Conservation (phyloP, 1,140 invertebrate species). For the Sycophaga agraensis region DNA sequence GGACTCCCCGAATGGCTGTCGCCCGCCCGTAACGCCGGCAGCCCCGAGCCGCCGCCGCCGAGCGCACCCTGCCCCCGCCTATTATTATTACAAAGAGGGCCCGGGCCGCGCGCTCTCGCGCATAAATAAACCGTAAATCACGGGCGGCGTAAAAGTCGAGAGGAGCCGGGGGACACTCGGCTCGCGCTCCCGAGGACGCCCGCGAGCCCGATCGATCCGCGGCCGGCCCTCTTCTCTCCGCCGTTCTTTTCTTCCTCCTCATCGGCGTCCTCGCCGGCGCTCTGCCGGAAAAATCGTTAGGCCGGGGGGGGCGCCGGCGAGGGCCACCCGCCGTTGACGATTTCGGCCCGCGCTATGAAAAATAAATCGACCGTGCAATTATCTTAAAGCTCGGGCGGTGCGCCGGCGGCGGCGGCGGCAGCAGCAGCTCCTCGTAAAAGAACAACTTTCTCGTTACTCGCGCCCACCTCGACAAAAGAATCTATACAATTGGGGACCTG, state of each 20-base stretch:
- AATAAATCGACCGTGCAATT: too few species aligned
- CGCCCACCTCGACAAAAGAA: too few species aligned
- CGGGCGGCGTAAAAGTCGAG: constrained; percentile 45
- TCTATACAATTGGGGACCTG: too few species aligned
- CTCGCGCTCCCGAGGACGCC: background rate
- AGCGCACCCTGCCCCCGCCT: constrained; percentile 25
- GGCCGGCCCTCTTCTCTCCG: too few species aligned
- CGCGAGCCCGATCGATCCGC: too few species aligned
- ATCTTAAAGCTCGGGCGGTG: too few species aligned
- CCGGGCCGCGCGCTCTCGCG: too few species aligned
- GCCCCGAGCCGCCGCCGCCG: constrained; percentile 10
- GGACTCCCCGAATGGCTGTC: constrained; percentile 48
- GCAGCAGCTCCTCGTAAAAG: background rate
- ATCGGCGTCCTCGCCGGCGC: too few species aligned
- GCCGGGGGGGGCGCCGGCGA: background rate
- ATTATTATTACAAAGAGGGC: constrained; percentile 45
- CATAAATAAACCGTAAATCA: constrained; percentile 58
- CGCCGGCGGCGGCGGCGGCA: background rate
- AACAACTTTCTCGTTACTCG: too few species aligned
- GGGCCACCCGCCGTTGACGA: too few species aligned
- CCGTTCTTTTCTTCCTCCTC: background rate
- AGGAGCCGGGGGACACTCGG: constrained; percentile 44
- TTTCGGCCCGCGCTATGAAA: too few species aligned
- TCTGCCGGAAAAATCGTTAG: too few species aligned
- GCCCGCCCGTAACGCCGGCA: constrained; percentile 44